Base-by-base conservation (phyloP, 2,888 invertebrate species). In the Phyto melanocephala region DNA sequence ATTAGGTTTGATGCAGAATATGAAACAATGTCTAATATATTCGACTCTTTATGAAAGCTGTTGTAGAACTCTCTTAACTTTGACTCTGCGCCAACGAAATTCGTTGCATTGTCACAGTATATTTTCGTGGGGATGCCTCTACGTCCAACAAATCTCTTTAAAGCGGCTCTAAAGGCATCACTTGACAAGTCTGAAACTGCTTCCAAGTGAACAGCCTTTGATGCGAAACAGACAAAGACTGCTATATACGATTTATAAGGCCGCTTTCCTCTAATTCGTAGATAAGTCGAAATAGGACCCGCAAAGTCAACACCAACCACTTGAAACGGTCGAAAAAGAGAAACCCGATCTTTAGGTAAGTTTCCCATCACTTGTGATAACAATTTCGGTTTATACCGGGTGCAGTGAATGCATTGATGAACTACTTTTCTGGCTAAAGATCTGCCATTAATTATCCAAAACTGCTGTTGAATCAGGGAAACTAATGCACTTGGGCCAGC, bases 161-260 rank as follows among this genome's bases (percentile, higher is more conserved):
- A n/a, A 15, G 42, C 42, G 3, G 42, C 42, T 17, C 80, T 62
- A 8, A 84, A 80, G 1, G 82, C 83, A 11, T 67, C 56, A 10
- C 83, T 63, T 1, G 81, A 81, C 17, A 86, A 8, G n/a, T 82
- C 84, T 0, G 75, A 79, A 8, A 84, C 85, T 7, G 68, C 56
- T 40, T 86, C 84, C 1, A 85, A 22, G 15, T 83, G 77, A 2
- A 83, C 75, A 0, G 70, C 72, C 28, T 77, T 83, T 1, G 82
- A 52, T 8, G 85, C 10, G 10, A 78, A 76, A 11, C 80, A 72
- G 1, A 67, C 28, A 35, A 70, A 82, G 8, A 68, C 67, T 4
- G 33, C 47, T 13, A 74, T 45, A 11, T 80, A 82, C 0, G 62
- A 63, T 37, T 79, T 79, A 10, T 62, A 71, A 5, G 78, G 84